These are phyloP conservation scores for Myotis myotis DNA, from an alignment of 2,797 vertebrate genomes.

Conservation along the genomic window DNA sequence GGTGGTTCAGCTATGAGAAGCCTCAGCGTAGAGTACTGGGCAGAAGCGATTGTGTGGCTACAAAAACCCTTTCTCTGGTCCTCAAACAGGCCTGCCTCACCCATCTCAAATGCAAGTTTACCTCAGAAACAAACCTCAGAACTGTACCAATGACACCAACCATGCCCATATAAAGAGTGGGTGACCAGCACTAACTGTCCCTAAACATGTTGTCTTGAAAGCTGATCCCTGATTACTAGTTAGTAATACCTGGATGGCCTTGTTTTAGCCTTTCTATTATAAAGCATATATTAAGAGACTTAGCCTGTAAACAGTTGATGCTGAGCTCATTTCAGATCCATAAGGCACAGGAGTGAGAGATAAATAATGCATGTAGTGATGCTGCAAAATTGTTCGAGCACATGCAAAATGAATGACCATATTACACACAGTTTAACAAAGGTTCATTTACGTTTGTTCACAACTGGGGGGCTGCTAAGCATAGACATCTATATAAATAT, in stretches of 20 bases:
- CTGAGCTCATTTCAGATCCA: slow-evolving; percentile 37
- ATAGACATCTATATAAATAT: slow-evolving; percentile 50
- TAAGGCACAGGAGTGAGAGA: not conserved
- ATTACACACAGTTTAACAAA: slow-evolving; percentile 2
- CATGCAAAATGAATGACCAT: slow-evolving; percentile 47
- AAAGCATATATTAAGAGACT: slow-evolving; percentile 3
- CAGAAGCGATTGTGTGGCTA: not conserved
- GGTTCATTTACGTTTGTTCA: not conserved
- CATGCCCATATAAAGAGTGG: accelerated
- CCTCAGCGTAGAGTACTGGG: not conserved
- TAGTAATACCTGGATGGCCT: not conserved
- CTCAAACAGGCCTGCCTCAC: not conserved
- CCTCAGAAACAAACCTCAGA: not conserved
- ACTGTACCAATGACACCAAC: not conserved
- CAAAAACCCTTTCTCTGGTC: not conserved
- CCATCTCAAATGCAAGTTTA: not conserved
- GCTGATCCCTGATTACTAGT: not conserved
- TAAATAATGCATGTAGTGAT: slow-evolving; percentile 43
- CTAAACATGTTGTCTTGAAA: not conserved
- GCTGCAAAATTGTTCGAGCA: not conserved
- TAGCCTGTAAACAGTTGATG: slow-evolving; percentile 29
- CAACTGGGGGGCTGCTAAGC: not conserved
- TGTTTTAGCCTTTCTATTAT: not conserved
- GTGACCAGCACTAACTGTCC: not conserved
- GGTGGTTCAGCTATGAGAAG: not conserved